Evolutionary conservation across 2,888 invertebrate genomes (phyloP).

Genomic region (Clivina fossor): DNA sequence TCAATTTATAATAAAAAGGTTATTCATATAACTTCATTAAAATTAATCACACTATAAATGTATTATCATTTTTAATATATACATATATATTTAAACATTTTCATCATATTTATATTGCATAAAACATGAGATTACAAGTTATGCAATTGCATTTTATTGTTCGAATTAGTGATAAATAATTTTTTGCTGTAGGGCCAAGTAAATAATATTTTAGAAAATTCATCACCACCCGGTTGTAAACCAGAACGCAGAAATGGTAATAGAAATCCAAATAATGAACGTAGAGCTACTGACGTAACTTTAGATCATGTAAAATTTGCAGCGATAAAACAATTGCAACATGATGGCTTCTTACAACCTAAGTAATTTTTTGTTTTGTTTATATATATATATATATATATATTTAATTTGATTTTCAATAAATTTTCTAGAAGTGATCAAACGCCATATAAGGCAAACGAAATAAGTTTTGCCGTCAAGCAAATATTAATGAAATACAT

Average conservation of each 20-base stretch:
- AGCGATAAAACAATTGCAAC: slow-evolving; percentile 50
- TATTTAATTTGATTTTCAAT: slow-evolving; percentile 4
- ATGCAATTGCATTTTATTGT: slow-evolving; percentile 11
- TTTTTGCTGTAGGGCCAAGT: slow-evolving; percentile 53
- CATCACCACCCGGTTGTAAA: slow-evolving; percentile 42
- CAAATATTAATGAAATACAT: slow-evolving; percentile 60
- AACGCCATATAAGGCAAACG: slow-evolving; percentile 43
- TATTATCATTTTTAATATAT: too few species aligned
- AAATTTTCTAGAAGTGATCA: slow-evolving; percentile 12
- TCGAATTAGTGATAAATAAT: slow-evolving; percentile 12
- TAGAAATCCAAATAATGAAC: slow-evolving; percentile 32
- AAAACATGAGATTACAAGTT: background rate
- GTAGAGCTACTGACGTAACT: slow-evolving; percentile 41
- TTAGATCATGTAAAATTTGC: slow-evolving; percentile 49
- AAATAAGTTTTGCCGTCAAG: slow-evolving; percentile 59
- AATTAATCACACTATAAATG: too few species aligned
- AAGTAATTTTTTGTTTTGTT: slow-evolving; percentile 12
- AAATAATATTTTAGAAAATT: slow-evolving; percentile 57
- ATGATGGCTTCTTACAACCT: slow-evolving; percentile 44
- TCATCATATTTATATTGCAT: too few species aligned
- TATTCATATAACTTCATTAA: too few species aligned
- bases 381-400: background rate
- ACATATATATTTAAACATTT: too few species aligned
- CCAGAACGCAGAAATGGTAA: background rate
- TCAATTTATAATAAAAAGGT: too few species aligned